Percentiles rank a stretch among this genome's conserved stretches.
Conservation (phyloP, 2,888 invertebrate genomes). For the Mechanitis mazaeus region DNA sequence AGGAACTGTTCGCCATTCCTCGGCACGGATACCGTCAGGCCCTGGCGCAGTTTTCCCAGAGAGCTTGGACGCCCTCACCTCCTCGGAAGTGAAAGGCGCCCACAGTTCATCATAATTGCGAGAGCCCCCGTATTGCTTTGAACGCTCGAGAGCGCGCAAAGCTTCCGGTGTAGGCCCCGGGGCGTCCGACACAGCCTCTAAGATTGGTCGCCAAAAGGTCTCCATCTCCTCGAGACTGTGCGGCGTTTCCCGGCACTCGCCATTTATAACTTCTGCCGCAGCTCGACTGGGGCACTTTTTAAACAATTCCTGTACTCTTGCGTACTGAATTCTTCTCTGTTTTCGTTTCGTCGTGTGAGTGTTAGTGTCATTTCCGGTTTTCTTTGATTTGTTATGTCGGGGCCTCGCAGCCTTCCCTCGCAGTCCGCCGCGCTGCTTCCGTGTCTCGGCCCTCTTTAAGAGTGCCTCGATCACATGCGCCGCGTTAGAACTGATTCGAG, state of each 20-base stretch:
- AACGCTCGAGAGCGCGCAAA: conserved; percentile 30
- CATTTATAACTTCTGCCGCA: conserved; percentile 28
- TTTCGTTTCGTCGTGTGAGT: conserved; percentile 10
- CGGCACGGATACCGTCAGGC: conserved; percentile 31
- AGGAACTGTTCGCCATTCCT: conserved; percentile 27
- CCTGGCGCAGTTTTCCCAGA: conserved; percentile 29
- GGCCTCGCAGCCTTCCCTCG: conserved; percentile 10
- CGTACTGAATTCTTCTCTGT: conserved; percentile 26
- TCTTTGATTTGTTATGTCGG: background rate
- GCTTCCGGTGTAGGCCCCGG: conserved; percentile 24
- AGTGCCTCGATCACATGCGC: background rate
- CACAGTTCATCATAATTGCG: conserved; percentile 15
- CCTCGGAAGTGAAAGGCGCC: conserved; percentile 25
- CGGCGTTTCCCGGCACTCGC: conserved; percentile 19
- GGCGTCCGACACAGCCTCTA: conserved; percentile 11
- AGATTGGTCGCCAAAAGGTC: conserved; percentile 29
- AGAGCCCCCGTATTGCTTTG: conserved; percentile 12
- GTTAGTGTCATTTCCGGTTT: conserved; percentile 7
- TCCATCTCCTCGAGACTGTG: conserved; percentile 26
- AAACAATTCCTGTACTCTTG: conserved; percentile 26
- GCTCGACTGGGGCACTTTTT: conserved; percentile 23
- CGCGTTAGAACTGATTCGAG: background rate
- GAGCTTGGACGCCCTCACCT: conserved; percentile 22
- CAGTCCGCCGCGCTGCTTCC: conserved; percentile 6
- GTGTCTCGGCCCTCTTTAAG: conserved; percentile 10